Evolutionary conservation across 2,113 vertebrate species (phyloP).

Genomic region (Hypocryptadius cinnamomeus): DNA sequence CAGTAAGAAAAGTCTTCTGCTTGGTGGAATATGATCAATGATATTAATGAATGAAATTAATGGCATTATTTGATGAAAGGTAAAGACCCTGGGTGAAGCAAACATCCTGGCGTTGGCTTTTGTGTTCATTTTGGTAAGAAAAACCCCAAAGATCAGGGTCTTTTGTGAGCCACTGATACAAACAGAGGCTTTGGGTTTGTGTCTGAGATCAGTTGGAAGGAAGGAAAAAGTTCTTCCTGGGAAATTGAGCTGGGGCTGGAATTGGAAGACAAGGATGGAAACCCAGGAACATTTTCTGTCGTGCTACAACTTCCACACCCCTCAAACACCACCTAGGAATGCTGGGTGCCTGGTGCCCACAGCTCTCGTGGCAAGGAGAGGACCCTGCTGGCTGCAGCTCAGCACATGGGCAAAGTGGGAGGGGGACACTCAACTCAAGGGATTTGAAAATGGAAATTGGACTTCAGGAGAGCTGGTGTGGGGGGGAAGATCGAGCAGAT

Average conservation of each 20-base stretch:
- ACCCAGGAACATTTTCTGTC: neutral
- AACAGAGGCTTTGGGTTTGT: neutral
- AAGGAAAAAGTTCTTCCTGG: neutral
- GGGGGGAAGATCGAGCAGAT: fast-evolving
- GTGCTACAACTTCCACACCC: neutral
- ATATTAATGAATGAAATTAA: neutral
- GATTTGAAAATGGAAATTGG: neutral
- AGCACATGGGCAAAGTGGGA: neutral
- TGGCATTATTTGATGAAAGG: neutral
- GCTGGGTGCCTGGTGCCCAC: neutral
- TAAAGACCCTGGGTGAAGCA: neutral
- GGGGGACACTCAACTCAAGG: neutral
- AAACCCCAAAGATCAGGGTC: neutral
- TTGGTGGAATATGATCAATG: neutral
- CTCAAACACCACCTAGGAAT: neutral
- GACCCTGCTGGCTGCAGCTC: neutral
- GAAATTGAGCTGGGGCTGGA: neutral
- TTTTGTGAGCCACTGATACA: neutral
- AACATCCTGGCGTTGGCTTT: neutral
- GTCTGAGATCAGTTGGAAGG: neutral
- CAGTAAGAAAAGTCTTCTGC: neutral
- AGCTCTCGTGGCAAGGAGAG: neutral
- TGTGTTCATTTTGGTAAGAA: neutral
- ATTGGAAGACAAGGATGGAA: neutral
- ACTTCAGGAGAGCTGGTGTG: neutral